Conservation (phyloP, 2,113 vertebrate genomes). For the Triplophysa tibetana region DNA sequence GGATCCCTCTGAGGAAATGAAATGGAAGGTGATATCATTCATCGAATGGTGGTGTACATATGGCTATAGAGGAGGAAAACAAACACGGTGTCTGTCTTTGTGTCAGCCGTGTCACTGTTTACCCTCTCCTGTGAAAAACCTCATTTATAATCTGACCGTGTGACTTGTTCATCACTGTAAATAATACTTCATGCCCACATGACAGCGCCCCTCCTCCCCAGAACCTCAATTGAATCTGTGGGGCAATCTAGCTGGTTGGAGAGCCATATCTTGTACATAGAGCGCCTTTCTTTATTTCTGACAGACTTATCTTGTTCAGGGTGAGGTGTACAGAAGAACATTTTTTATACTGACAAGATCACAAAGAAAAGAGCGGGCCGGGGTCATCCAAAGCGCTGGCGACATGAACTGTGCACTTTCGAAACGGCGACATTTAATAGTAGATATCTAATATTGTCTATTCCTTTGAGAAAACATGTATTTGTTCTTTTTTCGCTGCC, state of each 20-base stretch:
- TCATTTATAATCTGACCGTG: constrained; percentile 28
- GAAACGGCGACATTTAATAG: constrained; percentile 28
- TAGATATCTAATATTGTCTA: constrained; percentile 28
- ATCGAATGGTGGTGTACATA: neutral
- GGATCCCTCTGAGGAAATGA: constrained; percentile 28
- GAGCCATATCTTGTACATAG: neutral
- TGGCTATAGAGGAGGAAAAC: neutral
- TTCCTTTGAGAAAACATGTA: constrained; percentile 4
- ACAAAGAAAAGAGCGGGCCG: constrained; percentile 31
- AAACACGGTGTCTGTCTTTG: constrained; percentile 18
- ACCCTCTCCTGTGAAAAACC: constrained; percentile 2
- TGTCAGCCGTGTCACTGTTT: constrained; percentile 13
- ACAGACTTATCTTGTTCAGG: constrained; percentile 49
- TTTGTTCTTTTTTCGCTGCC: constrained; percentile 9
- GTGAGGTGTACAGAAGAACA: constrained; percentile 25
- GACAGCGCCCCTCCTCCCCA: constrained; percentile 4
- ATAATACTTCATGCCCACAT: constrained; percentile 33
- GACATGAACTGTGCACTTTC: constrained; percentile 36
- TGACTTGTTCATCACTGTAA: constrained; percentile 24
- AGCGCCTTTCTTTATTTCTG: constrained; percentile 45
- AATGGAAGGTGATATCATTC: constrained; percentile 32
- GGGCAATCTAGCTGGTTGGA: constrained; percentile 26
- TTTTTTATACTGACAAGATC: constrained; percentile 42
- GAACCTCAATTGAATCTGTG: constrained; percentile 16
- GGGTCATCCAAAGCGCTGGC: constrained; percentile 21